Base-by-base conservation (phyloP, 1,140 invertebrate genomes). In the Drosophila sturtevanti region DNA sequence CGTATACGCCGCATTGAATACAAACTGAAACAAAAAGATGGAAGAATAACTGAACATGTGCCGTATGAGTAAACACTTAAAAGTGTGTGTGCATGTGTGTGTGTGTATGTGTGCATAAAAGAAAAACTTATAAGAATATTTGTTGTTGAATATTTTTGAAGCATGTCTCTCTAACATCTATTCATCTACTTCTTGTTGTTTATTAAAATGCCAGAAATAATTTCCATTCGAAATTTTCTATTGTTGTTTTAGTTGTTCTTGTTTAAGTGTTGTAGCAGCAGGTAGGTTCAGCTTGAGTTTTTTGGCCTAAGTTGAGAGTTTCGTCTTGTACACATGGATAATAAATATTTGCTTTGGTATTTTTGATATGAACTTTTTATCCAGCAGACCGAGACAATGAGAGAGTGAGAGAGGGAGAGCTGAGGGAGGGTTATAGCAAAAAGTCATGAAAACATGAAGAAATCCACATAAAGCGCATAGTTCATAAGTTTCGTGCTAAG, bases 261-360 rank as follows among this genome's bases (percentile, higher is more conserved):
- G 58, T 56, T 14, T 63, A 81, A 79, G 79, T 87, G 75, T 60
- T 35, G 65, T 60, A 35, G 71, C 27, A 51, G 68, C 1, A 24
- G 27, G 27, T 31, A 31, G 27, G 7, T 48, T 60, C 66, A 18
- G 77, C 41, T 16, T 75, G 14, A 62, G 72, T 65, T 68, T 65
- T 65, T n/a, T 60, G 58, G 58, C 22, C 37, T 21, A 35, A 66
- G 58, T 27, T 64, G 6, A 60, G 67, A 78, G 74, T 72, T 85
- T 86, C 58, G 44, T 73, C 66, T 63, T 61, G 69, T 56, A 78
- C 74, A 81, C 79, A 76, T 62, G 79, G 78, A 86, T 79, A 87
- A 86, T 79, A 86, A 86, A 86, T 86, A 86, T 86, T 86, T 86
- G 71, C 79, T 87, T 87, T 79, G 82, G 82, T 77, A 86, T 86